Conservation (phyloP, 2,113 vertebrate genomes). For the Aleadryas rufinucha region DNA sequence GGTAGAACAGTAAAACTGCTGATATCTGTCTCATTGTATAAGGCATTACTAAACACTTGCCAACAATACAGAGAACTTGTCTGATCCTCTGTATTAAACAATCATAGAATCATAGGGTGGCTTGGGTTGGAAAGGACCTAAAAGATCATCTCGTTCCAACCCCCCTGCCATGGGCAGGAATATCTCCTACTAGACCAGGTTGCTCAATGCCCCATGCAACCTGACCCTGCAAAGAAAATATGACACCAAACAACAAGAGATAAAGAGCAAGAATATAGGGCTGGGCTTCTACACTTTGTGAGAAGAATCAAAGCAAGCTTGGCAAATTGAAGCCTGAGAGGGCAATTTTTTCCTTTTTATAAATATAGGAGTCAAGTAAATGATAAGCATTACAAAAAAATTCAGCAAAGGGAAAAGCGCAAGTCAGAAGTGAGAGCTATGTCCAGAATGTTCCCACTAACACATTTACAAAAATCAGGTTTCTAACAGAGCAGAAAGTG, state of each 20-base stretch:
- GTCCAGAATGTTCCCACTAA: background rate
- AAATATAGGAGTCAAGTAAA: background rate
- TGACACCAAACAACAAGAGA: background rate
- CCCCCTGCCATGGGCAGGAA: background rate
- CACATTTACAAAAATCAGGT: background rate
- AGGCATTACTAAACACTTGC: background rate
- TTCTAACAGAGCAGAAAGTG: background rate
- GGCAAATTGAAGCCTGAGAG: background rate
- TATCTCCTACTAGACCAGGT: background rate
- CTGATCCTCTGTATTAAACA: background rate
- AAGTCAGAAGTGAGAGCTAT: background rate
- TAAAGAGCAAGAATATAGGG: background rate
- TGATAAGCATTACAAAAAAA: background rate
- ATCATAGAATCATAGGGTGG: background rate
- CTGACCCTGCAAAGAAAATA: background rate
- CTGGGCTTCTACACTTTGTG: background rate
- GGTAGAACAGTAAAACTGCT: background rate
- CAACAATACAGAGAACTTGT: background rate
- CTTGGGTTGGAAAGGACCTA: background rate
- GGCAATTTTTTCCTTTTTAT: background rate
- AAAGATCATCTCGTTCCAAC: background rate
- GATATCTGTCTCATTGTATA: background rate
- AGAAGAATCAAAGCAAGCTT: background rate
- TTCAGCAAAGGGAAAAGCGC: background rate
- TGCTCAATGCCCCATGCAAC: background rate